A percentile compares a stretch with the other conserved stretches of the same genome.
Conservation (phyloP, 2,113 vertebrate species). For the Caretta caretta region DNA sequence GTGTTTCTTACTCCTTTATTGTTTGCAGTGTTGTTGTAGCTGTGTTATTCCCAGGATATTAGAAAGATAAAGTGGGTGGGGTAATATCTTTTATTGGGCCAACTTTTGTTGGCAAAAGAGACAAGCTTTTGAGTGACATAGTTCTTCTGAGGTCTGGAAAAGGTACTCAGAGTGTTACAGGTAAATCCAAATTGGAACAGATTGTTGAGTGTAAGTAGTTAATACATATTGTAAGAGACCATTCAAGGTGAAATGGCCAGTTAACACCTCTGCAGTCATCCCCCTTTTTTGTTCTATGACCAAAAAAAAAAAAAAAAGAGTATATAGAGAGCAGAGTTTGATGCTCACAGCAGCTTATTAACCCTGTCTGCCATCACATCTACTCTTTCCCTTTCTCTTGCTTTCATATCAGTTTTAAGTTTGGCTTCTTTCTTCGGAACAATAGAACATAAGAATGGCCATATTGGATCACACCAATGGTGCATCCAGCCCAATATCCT, state of each 20-base stretch:
- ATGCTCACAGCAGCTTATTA: too few species aligned
- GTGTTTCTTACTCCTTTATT: not conserved
- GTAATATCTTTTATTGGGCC: not conserved
- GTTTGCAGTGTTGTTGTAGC: not conserved
- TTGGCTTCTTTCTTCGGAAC: not conserved
- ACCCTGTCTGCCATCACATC: not conserved
- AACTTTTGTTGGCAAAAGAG: not conserved
- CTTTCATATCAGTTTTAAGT: not conserved
- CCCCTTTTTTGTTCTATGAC: too few species aligned
- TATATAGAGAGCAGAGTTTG: too few species aligned
- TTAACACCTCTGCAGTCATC: too few species aligned
- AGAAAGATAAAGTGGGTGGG: not conserved
- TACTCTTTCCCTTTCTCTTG: accelerated
- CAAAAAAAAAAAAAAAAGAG: too few species aligned
- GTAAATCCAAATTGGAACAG: not conserved
- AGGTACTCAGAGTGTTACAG: not conserved
- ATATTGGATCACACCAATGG: too few species aligned
- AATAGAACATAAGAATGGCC: too few species aligned
- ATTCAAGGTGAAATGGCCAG: not conserved
- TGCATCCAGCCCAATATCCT: too few species aligned
- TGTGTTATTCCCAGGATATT: not conserved
- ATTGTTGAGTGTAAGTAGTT: not conserved
- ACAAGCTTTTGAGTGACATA: not conserved
- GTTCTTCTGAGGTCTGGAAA: not conserved
- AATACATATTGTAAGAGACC: not conserved